Evolutionary conservation across 2,888 invertebrate genomes (phyloP).

Genomic region (Dryobotodes eremita): DNA sequence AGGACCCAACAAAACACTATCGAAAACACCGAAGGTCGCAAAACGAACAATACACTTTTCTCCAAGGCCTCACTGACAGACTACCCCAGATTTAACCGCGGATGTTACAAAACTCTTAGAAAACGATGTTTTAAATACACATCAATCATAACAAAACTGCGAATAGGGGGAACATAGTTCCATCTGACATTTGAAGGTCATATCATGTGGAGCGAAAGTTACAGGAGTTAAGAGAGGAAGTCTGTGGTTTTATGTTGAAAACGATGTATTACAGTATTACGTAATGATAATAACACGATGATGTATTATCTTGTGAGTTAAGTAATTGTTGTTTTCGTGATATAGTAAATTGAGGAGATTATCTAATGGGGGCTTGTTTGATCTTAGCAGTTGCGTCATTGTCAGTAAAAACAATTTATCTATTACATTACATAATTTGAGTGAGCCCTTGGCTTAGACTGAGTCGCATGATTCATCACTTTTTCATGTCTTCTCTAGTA

Average conservation of each 20-base stretch:
- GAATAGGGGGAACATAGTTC: slow-evolving; percentile 35
- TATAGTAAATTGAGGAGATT: slow-evolving; percentile 48
- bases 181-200: slow-evolving; percentile 36
- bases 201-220: slow-evolving; percentile 3
- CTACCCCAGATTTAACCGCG: slow-evolving; percentile 39
- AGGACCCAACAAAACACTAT: slow-evolving; percentile 26
- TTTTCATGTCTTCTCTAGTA: not conserved
- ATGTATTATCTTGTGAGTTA: slow-evolving; percentile 45
- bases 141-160: slow-evolving; percentile 52
- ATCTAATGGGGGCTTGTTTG: slow-evolving; percentile 47
- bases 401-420: slow-evolving; percentile 43
- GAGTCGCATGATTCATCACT: slow-evolving; percentile 23
- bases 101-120: slow-evolving; percentile 35
- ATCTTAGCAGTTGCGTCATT: slow-evolving; percentile 49
- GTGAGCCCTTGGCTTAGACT: not conserved
- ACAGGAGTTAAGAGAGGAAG: not conserved
- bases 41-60: slow-evolving; percentile 11
- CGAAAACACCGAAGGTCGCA: slow-evolving; percentile 24
- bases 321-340: slow-evolving; percentile 58
- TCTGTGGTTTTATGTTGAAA: slow-evolving; percentile 24
- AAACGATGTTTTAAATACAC: slow-evolving; percentile 52
- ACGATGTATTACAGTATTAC: slow-evolving; percentile 12
- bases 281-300: slow-evolving; percentile 26
- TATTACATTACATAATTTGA: slow-evolving; percentile 2
- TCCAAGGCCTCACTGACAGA: slow-evolving; percentile 41